Conservation (phyloP, 2,888 invertebrate genomes). For the Epirrhoe alternata region DNA sequence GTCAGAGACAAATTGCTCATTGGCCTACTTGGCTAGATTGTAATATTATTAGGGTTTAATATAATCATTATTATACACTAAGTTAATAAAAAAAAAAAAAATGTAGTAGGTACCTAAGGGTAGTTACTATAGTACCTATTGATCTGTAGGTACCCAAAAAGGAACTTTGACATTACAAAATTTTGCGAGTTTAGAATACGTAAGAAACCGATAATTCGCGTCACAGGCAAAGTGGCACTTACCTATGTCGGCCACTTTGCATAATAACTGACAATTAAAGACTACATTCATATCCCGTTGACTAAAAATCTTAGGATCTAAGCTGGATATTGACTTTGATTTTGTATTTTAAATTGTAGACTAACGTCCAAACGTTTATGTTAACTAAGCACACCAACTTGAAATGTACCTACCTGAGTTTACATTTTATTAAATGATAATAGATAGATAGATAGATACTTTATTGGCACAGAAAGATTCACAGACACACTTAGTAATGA, state of each 20-base stretch:
- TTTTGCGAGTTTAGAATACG: constrained; percentile 34
- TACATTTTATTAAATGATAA: neutral
- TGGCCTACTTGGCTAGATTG: too few species aligned
- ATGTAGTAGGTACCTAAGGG: too few species aligned
- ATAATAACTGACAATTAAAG: constrained; percentile 76
- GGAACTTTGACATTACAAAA: constrained; percentile 12
- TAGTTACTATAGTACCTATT: too few species aligned
- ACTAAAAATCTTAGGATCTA: constrained; percentile 39
- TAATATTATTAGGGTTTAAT: too few species aligned
- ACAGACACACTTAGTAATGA: too few species aligned
- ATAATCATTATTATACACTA: too few species aligned
- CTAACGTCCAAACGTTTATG: constrained; percentile 7
- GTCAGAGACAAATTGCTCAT: too few species aligned
- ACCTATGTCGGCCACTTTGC: constrained; percentile 61
- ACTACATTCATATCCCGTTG: constrained; percentile 61
- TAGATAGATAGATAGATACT: too few species aligned
- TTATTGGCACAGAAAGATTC: too few species aligned
- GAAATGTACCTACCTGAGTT: neutral
- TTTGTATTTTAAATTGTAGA: constrained; percentile 3
- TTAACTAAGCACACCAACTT: neutral
- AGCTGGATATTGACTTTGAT: constrained; percentile 34
- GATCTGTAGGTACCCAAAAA: neutral
- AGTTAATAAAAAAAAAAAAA: too few species aligned
- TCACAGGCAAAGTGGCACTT: constrained; percentile 64
- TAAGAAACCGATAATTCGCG: constrained; percentile 63